Evolutionary conservation across 2,113 vertebrate genomes (phyloP), one percentile per base, ranked within the genome.

Genomic region (Oceanites oceanicus): DNA sequence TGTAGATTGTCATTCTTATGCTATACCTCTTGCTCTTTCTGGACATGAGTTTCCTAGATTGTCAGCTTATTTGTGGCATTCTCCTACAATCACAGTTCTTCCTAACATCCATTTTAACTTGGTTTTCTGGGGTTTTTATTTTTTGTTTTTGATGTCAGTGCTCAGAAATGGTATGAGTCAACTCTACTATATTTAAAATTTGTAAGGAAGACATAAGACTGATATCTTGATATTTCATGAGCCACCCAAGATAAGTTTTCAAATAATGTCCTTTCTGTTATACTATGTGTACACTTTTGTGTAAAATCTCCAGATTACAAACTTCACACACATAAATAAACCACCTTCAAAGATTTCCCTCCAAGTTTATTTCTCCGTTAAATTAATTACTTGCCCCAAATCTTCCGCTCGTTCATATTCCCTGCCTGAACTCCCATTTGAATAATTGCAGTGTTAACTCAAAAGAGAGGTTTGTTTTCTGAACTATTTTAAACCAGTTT

Each of bases 91-190:
- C 30, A 45, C 3, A 6, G 27, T 29, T 82, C 34, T 78, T 81
- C 9, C 29, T 71, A 25, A 55, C 20, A n/a, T 50, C 18, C 22
- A 14, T 82, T 63, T 71, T 71, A 74, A 63, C 9, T 29, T 55
- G 12, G 0, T 50, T 82, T 91, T 66, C n/a, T 53, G 10, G 15
- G 9, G 3, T 1, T 0, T 42, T 86, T 65, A 1, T 3, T 47
- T 76, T 61, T 55, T 40, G 5, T 2, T 59, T 93, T 73, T 82
- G 8, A 26, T 79, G 21, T 40, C 44, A 47, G 29, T 49, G 34
- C 17, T 79, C n/a, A 78, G 44, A 94, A 88, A 72, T 11, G 0
- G 7, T 5, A 58, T 82, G n/a, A 88, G 38, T 71, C 34, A 94
- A 61, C 23, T 65, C 16, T 59, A 52, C 40, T 62, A 30, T 45